phyloP scores from a whole-genome alignment of 2,888 invertebrate species.

The Periphyllus acericola region DNA sequence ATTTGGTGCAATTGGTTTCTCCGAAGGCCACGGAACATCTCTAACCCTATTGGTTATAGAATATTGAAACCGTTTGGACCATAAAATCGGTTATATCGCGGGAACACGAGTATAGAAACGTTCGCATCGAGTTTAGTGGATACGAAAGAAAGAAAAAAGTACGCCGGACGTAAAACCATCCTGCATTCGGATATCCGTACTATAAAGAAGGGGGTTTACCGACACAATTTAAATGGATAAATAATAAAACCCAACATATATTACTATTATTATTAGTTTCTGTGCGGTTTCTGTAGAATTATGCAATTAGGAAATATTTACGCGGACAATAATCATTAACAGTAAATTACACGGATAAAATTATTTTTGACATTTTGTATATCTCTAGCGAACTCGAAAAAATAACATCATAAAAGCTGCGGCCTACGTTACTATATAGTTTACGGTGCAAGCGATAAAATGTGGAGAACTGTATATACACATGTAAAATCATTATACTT shows the following conservation, averaged over 20 bases:
- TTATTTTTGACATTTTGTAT: neutral
- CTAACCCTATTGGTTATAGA: constrained; percentile 33
- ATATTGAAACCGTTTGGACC: constrained; percentile 18
- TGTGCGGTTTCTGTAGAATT: neutral
- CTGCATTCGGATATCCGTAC: neutral
- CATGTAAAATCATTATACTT: too few species aligned
- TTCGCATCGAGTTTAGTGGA: neutral
- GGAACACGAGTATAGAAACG: neutral
- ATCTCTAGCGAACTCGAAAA: neutral
- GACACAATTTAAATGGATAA: neutral
- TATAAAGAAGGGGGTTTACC: neutral
- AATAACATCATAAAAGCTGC: neutral
- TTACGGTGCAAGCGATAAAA: too few species aligned
- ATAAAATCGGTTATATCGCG: constrained; percentile 22
- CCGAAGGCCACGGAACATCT: neutral
- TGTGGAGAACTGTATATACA: too few species aligned
- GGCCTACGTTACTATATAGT: too few species aligned
- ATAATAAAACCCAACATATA: neutral
- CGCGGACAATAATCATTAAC: neutral
- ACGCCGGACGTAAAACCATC: neutral
- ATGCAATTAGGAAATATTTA: neutral
- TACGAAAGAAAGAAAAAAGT: constrained; percentile 17
- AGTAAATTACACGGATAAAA: neutral
- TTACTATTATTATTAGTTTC: neutral
- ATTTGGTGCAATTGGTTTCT: constrained; percentile 3